phyloP scores from a whole-genome alignment of 2,113 vertebrate species.

The Montifringilla adamsi region DNA sequence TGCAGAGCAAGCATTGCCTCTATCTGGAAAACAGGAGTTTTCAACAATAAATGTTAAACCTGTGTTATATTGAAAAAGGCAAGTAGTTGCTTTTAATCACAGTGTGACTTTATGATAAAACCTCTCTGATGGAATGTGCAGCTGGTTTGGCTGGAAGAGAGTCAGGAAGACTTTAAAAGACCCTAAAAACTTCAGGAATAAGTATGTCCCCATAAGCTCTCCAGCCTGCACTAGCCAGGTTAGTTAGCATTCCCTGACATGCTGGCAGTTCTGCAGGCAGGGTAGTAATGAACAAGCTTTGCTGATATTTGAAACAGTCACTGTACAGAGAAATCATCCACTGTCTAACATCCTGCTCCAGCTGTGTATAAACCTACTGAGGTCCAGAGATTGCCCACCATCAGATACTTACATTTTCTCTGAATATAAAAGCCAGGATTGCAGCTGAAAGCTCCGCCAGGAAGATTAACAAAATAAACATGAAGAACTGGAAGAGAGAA shows the following conservation, averaged over 20 bases:
- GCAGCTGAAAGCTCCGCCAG: conserved; percentile 90
- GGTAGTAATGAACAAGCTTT: neutral
- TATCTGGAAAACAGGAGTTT: neutral
- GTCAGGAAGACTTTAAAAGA: neutral
- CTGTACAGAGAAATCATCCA: neutral
- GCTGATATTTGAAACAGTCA: neutral
- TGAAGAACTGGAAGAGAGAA: conserved; percentile 85
- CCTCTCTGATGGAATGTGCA: neutral
- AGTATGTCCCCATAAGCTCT: neutral
- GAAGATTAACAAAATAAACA: conserved; percentile 94
- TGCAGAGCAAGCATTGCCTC: neutral
- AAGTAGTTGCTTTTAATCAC: neutral
- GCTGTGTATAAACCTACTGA: neutral
- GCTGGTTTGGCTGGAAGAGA: neutral
- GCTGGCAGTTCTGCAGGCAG: neutral
- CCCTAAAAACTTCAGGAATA: neutral
- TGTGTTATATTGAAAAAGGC: neutral
- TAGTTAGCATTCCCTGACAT: neutral
- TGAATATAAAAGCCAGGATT: conserved; percentile 91
- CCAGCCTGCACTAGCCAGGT: neutral
- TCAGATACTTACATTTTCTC: conserved; percentile 83
- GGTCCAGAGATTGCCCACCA: neutral
- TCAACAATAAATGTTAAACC: neutral
- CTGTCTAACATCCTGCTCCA: neutral
- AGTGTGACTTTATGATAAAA: neutral